Conservation (phyloP, 2,888 invertebrate species). For the Drosophila dives region DNA sequence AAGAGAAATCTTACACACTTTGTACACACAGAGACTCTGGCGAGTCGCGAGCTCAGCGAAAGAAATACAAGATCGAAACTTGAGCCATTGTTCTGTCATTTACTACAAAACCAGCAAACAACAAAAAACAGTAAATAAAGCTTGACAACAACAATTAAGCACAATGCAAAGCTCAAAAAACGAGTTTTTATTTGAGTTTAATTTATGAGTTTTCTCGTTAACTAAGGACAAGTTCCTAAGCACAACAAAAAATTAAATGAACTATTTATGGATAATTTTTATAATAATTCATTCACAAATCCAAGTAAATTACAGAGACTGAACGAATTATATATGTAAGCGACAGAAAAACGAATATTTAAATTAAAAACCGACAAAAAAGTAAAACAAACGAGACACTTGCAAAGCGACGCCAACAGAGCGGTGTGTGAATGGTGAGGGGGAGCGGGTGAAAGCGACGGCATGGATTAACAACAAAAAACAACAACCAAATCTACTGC, state of each 20-base stretch:
- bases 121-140: constrained; percentile 22
- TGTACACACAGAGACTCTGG: constrained; percentile 10
- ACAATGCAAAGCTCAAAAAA: constrained; percentile 50
- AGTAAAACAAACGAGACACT: constrained; percentile 14
- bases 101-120: constrained; percentile 31
- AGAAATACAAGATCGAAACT: constrained; percentile 32
- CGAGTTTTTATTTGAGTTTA: constrained; percentile 37
- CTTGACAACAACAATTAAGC: constrained; percentile 20
- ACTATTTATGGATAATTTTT: neutral
- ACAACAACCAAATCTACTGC: constrained; percentile 13
- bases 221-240: constrained; percentile 55
- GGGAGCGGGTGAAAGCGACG: constrained; percentile 66
- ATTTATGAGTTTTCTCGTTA: constrained; percentile 24
- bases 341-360: constrained; percentile 15
- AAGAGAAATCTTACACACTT: constrained; percentile 7
- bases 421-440: constrained; percentile 6
- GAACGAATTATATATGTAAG: constrained; percentile 38
- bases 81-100: constrained; percentile 51
- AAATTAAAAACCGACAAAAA: constrained; percentile 23
- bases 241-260: constrained; percentile 4
- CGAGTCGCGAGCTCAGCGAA: constrained; percentile 8
- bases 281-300: constrained; percentile 44
- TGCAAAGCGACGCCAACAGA: constrained; percentile 44
- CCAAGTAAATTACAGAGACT: constrained; percentile 4
- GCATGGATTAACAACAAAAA: constrained; percentile 44